Evolutionary conservation across 1,140 invertebrate genomes (phyloP).

Genomic region (Tetranychus urticae): DNA sequence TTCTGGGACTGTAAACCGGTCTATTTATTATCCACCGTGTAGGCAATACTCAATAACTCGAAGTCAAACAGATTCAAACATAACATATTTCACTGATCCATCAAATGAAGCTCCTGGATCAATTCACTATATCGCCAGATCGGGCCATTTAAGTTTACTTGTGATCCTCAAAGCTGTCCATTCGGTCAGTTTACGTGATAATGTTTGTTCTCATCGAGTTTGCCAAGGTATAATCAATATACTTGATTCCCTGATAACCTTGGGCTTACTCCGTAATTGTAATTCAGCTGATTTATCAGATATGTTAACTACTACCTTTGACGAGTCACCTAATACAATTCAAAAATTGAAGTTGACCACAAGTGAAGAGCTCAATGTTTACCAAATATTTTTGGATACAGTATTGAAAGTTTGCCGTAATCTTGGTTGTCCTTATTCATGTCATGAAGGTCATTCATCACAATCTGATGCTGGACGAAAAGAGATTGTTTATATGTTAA

Average conservation of each 20-base stretch:
- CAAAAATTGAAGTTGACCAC: constrained; percentile 2
- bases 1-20: neutral
- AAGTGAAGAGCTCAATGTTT: constrained; percentile 18
- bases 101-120: constrained; percentile 65
- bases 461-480: constrained; percentile 12
- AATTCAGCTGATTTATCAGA: neutral
- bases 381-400: constrained; percentile 27
- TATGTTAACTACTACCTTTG: neutral
- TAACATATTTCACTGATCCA: constrained; percentile 54
- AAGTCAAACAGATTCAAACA: constrained; percentile 82
- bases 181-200: constrained; percentile 43
- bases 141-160: constrained; percentile 73
- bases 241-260: constrained; percentile 51
- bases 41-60: constrained; percentile 34
- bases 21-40: constrained; percentile 5
- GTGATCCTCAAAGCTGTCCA: constrained; percentile 76
- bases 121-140: constrained; percentile 68
- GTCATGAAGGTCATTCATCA: constrained; percentile 33
- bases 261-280: neutral
- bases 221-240: constrained; percentile 73
- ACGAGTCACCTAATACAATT: neutral
- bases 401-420: constrained; percentile 47
- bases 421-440: constrained; percentile 74
- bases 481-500: constrained; percentile 10
- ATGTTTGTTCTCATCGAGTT: constrained; percentile 52